phyloP scores from a whole-genome alignment of 2,888 invertebrate genomes.

The Orchestes rusci region DNA sequence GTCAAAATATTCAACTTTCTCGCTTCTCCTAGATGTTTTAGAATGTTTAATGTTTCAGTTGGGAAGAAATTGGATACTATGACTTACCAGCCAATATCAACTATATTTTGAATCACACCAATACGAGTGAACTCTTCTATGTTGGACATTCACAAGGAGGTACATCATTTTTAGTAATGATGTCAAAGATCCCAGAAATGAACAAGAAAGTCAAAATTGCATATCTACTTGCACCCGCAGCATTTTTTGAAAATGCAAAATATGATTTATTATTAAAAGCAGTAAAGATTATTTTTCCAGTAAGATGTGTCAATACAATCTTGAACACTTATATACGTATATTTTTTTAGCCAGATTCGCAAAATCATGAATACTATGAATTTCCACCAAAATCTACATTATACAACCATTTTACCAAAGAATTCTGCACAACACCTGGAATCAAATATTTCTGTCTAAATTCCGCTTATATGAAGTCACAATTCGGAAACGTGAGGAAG shows the following conservation, averaged over 20 bases:
- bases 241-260: background rate
- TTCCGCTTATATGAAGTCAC: no score
- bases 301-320: background rate
- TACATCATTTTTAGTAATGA: conserved; percentile 59
- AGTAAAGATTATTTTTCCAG: background rate
- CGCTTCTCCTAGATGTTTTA: no score
- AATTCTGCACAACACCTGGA: conserved; percentile 5
- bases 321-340: background rate
- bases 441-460: no score
- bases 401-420: conserved; percentile 1
- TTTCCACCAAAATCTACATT: conserved; percentile 6
- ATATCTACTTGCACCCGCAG: conserved; percentile 9
- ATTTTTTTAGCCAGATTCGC: conserved; percentile 3
- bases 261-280: background rate
- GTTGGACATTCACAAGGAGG: conserved; percentile 76
- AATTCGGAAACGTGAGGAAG: no score
- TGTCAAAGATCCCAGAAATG: conserved; percentile 54
- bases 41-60: conserved; percentile 49
- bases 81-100: conserved; percentile 79
- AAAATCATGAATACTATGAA: conserved; percentile 6
- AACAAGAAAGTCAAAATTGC: conserved; percentile 51
- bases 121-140: conserved; percentile 57
- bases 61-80: conserved; percentile 70
- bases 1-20: no score
- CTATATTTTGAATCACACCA: conserved; percentile 52